Evolutionary conservation across 2,888 invertebrate species (phyloP), one percentile per base, ranked within the genome.

Genomic region (Epinotia brunnichana): DNA sequence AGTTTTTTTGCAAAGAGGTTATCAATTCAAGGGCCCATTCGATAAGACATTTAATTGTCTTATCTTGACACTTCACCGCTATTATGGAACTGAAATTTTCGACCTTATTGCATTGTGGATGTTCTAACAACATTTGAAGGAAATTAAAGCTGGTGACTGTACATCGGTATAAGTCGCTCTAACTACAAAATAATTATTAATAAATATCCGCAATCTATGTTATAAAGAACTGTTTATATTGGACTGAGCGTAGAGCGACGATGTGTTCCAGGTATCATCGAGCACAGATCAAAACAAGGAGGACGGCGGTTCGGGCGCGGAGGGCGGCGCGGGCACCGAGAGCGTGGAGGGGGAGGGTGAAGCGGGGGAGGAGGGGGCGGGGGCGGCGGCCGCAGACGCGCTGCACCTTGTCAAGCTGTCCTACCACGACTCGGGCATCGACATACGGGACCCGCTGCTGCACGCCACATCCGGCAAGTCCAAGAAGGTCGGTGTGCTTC

Each of bases 351-450:
- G 75, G 94, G 94, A 13, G 79, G 81, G 7, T 1, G 83, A 76
- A 70, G 81, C 79, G 53, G 75, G 39, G 79, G 83, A 44, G 56
- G 57, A 57, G 63, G 88, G 87, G 41, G 94, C 86, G 80, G 90
- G 94, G 78, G 82, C 80, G 4, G 48, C 4, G n/a, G 48, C n/a
- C 35, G 85, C 84, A 2, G 87, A 85, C 76, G 89, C 89, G 17
- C 90, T 85, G 66, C 95, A 95, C 86, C 94, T 97, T 84, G 95
- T 96, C 81, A 97, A 97, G 89, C 95, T 96, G 80, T 96, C 97
- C 81, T 97, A 97, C 93, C 97, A 97, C 89, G 97, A 97, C 94
- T 97, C 97, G 13, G 97, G 97, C 80, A 97, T 97, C 83, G 97
- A 97, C 90, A 97, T 97, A 81, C 95, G 97, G 81, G 97, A 97